Conservation (phyloP, 2,113 vertebrate species). For the Pavo muticus region DNA sequence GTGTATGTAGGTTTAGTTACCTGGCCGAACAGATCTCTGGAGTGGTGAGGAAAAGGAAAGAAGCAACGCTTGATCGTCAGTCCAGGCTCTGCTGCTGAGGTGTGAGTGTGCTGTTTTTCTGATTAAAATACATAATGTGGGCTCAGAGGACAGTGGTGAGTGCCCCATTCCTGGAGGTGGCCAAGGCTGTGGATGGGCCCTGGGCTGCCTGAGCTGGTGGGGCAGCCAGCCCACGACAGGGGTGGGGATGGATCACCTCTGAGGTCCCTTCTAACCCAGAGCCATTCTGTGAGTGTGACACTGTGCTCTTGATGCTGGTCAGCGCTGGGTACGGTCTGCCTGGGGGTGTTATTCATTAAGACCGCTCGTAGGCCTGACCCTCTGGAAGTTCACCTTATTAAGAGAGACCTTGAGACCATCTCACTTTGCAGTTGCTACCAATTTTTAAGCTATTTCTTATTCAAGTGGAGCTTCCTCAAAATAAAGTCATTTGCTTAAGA, state of each 20-base stretch:
- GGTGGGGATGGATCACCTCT: too few species aligned
- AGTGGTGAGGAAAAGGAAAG: not conserved
- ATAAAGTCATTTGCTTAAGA: not conserved
- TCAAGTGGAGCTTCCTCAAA: not conserved
- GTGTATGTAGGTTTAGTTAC: not conserved
- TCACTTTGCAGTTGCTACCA: not conserved
- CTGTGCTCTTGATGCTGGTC: fast-evolving
- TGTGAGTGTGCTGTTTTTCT: not conserved
- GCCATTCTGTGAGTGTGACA: too few species aligned
- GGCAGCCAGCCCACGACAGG: too few species aligned
- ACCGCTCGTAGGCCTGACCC: not conserved
- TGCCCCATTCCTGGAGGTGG: too few species aligned
- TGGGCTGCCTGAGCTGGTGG: too few species aligned
- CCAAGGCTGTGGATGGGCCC: too few species aligned
- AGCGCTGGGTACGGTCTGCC: not conserved
- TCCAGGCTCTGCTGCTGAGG: not conserved
- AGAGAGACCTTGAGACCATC: not conserved
- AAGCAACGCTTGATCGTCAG: not conserved
- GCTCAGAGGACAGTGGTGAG: not conserved
- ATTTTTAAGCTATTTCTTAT: not conserved
- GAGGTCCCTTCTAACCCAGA: too few species aligned
- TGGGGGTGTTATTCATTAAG: not conserved
- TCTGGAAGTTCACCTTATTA: not conserved
- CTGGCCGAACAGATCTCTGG: not conserved
- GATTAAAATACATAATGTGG: not conserved